phyloP scores from a whole-genome alignment of 1,140 invertebrate genomes.

The Wiebesia pumilae region DNA sequence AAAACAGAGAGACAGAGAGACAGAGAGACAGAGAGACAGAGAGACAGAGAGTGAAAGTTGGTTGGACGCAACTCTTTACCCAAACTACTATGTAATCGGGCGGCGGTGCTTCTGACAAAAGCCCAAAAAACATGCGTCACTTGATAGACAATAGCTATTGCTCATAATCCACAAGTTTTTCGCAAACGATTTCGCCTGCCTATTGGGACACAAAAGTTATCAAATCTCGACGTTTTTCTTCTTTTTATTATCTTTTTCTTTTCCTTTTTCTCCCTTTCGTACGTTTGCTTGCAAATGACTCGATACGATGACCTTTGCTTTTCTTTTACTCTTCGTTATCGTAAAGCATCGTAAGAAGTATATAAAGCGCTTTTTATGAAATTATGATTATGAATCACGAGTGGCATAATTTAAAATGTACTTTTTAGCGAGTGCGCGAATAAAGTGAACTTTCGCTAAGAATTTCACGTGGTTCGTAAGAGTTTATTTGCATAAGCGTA shows the following conservation, averaged over 20 bases:
- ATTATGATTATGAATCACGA: too few relatives aligned
- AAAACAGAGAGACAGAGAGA: not conserved
- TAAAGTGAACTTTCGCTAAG: not conserved
- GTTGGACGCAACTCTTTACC: slow-evolving; percentile 38
- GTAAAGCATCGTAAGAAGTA: too few relatives aligned
- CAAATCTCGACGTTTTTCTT: not conserved
- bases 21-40: not conserved
- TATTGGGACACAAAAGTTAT: not conserved
- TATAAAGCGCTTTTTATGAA: not conserved
- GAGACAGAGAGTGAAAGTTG: not conserved
- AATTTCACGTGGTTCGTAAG: not conserved
- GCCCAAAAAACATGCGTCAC: slow-evolving; percentile 16
- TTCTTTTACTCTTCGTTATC: not conserved
- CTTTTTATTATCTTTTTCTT: too few relatives aligned
- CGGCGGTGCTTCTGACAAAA: slow-evolving; percentile 1
- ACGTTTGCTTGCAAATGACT: slow-evolving; percentile 1
- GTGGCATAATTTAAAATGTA: too few relatives aligned
- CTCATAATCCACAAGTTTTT: slow-evolving; percentile 32
- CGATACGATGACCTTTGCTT: not conserved
- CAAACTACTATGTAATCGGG: slow-evolving; percentile 11
- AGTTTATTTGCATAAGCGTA: not conserved
- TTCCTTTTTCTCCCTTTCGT: too few relatives aligned
- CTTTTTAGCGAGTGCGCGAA: not conserved
- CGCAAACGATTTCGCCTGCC: not conserved
- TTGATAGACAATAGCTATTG: slow-evolving; percentile 25